These are phyloP conservation scores for Peucedramus taeniatus DNA, from an alignment of 2,113 vertebrate genomes.

Conservation along the genomic window DNA sequence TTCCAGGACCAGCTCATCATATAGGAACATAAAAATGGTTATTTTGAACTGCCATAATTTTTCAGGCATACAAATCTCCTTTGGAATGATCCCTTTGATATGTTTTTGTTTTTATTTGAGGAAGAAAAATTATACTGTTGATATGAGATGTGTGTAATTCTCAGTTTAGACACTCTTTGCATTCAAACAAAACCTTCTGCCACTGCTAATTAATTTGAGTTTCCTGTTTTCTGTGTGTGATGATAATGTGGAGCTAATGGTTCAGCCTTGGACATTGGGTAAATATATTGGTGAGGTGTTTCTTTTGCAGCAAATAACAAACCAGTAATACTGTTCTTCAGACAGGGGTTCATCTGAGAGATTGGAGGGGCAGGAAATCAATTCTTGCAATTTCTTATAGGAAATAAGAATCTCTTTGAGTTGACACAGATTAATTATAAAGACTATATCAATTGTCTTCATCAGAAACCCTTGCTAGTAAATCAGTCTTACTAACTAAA, in stretches of 20 bases:
- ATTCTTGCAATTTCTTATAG: constrained; percentile 38
- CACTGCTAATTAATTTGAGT: neutral
- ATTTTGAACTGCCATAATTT: neutral
- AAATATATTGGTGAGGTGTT: neutral
- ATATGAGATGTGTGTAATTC: neutral
- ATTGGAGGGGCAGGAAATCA: constrained; percentile 32
- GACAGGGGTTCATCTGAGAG: neutral
- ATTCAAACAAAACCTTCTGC: neutral
- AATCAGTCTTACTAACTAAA: neutral
- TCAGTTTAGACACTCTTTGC: neutral
- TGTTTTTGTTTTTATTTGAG: neutral
- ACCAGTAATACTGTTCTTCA: neutral
- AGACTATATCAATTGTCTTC: constrained; percentile 39
- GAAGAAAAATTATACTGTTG: neutral
- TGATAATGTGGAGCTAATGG: neutral
- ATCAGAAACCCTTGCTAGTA: constrained; percentile 7
- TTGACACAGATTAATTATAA: constrained; percentile 49
- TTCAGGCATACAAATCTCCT: neutral
- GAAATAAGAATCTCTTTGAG: constrained; percentile 31
- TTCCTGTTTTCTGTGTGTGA: neutral
- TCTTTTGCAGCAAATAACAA: neutral
- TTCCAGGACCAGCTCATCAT: neutral
- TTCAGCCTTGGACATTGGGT: neutral
- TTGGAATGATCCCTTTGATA: neutral
- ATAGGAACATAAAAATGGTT: neutral